phyloP scores from a whole-genome alignment of 2,113 vertebrate genomes.

The Heterochromis multidens region DNA sequence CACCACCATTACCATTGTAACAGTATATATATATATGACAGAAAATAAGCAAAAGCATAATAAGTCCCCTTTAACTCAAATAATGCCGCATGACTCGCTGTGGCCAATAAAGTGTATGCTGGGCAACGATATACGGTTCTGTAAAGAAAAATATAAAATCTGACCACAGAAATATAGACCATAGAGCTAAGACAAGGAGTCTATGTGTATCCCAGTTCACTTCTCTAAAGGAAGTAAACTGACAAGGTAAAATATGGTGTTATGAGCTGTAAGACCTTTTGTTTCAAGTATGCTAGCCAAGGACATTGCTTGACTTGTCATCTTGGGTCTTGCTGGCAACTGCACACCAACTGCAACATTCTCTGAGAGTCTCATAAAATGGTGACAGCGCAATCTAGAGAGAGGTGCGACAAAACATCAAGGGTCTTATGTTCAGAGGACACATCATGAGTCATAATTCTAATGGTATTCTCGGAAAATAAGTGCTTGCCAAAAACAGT shows the following conservation, averaged over 20 bases:
- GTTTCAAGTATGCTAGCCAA: slow-evolving; percentile 22
- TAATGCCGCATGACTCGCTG: not conserved
- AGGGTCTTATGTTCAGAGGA: slow-evolving; percentile 54
- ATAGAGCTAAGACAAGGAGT: not conserved
- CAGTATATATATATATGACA: not conserved
- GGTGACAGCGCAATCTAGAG: slow-evolving; percentile 39
- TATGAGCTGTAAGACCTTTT: not conserved
- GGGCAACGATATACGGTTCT: not conserved
- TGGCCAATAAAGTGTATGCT: not conserved
- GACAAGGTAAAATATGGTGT: not conserved
- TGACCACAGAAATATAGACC: not conserved
- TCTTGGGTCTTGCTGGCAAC: slow-evolving; percentile 24
- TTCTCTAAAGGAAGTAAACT: not conserved
- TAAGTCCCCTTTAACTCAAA: not conserved
- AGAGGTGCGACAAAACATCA: slow-evolving; percentile 48
- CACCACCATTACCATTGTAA: not conserved
- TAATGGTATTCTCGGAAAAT: slow-evolving; percentile 20
- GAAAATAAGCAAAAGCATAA: not conserved
- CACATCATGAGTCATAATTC: slow-evolving; percentile 45
- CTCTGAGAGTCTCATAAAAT: slow-evolving; percentile 54
- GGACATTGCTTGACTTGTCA: slow-evolving; percentile 34
- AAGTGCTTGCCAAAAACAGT: not conserved
- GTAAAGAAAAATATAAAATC: not conserved
- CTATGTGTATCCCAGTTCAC: not conserved
- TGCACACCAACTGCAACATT: slow-evolving; percentile 48